A percentile compares a stretch with the other conserved stretches of the same genome.
phyloP scores from a whole-genome alignment of 2,888 invertebrate species.

The Euphydryas editha region DNA sequence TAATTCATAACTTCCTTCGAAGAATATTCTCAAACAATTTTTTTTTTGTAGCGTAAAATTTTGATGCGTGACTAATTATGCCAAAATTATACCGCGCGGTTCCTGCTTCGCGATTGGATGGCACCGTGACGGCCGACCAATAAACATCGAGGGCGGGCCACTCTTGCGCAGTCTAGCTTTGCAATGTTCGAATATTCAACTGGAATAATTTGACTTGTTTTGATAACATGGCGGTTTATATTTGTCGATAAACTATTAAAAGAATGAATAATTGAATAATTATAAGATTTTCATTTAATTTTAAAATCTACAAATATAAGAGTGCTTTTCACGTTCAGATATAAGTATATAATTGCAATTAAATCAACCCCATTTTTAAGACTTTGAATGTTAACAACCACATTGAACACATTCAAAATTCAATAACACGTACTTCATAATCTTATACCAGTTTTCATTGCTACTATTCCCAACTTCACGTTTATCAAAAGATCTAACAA shows the following conservation, averaged over 20 bases:
- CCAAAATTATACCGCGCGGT: conserved; percentile 75
- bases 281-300: not conserved
- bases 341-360: too few species aligned
- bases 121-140: conserved; percentile 71
- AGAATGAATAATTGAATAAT: not conserved
- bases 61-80: conserved; percentile 80
- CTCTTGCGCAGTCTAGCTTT: conserved; percentile 72
- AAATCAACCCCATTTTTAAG: conserved; percentile 2
- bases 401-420: not conserved
- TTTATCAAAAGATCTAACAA: conserved; percentile 42
- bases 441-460: conserved; percentile 11
- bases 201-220: conserved; percentile 11
- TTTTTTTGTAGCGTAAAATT: conserved; percentile 52
- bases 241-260: not conserved
- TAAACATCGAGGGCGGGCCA: conserved; percentile 71
- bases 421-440: conserved; percentile 3
- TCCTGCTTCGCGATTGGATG: conserved; percentile 66
- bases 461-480: conserved; percentile 33
- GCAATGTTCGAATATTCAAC: conserved; percentile 68
- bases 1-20: conserved; percentile 6
- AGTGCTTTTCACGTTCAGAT: not conserved
- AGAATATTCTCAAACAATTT: conserved; percentile 17
- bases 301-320: not conserved
- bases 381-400: not conserved
- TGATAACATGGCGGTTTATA: not conserved